Conservation (phyloP, 1,140 invertebrate genomes). For the Papilio aristodemus region DNA sequence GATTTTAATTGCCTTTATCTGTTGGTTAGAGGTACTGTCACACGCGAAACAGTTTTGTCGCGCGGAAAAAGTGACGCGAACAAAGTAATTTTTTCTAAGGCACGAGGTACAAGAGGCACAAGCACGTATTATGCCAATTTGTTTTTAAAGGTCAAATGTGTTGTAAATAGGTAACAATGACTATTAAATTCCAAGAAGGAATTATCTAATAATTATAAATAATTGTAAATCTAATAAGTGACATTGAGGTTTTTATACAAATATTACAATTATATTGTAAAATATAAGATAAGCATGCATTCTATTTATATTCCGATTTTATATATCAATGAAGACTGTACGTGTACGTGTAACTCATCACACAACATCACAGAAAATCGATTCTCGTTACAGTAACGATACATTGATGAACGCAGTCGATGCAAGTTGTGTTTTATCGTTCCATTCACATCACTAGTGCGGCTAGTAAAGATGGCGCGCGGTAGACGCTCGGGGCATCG, state of each 20-base stretch:
- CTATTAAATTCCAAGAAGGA: not conserved
- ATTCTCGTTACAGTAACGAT: slow-evolving; percentile 30
- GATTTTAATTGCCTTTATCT: not conserved
- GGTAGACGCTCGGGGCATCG: slow-evolving; percentile 22
- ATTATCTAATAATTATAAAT: not conserved
- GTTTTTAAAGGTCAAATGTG: not conserved
- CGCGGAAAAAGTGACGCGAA: slow-evolving; percentile 5
- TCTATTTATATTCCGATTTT: not conserved
- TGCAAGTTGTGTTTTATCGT: slow-evolving; percentile 29
- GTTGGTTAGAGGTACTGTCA: not conserved
- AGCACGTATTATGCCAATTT: not conserved
- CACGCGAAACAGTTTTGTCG: not conserved
- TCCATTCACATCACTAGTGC: slow-evolving; percentile 35
- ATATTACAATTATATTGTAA: too few relatives aligned
- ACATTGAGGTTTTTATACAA: too few relatives aligned
- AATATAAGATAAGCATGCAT: not conserved
- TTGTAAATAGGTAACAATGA: not conserved
- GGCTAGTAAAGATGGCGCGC: slow-evolving; percentile 17
- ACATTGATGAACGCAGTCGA: slow-evolving; percentile 18
- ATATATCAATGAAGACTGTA: not conserved
- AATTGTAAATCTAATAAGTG: too few relatives aligned
- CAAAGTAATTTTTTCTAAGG: not conserved
- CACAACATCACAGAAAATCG: slow-evolving; percentile 4
- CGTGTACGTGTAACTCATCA: slow-evolving; percentile 5
- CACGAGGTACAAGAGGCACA: not conserved